Conservation (phyloP, 2,113 vertebrate species). For the Ginglymostoma cirratum region DNA sequence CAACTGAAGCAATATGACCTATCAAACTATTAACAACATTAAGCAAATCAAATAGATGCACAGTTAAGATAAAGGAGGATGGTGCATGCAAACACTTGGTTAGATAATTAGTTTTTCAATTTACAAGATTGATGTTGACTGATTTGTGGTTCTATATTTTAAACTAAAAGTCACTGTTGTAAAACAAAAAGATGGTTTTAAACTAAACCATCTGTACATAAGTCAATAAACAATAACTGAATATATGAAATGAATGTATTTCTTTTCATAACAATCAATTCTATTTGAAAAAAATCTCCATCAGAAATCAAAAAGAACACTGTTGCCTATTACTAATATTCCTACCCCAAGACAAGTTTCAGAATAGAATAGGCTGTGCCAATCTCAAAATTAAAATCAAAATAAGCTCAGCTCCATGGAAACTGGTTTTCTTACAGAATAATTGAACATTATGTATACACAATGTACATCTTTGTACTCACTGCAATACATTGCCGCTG, state of each 20-base stretch:
- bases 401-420: not conserved
- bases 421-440: not conserved
- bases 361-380: not conserved
- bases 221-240: not conserved
- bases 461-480: not conserved
- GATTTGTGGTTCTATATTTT: not conserved
- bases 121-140: not conserved
- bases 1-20: not conserved
- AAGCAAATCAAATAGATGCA: not conserved
- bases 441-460: not conserved
- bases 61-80: not conserved
- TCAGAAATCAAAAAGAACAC: not conserved
- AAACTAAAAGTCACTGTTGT: too few species aligned
- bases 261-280: not conserved
- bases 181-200: too few species aligned
- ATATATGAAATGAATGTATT: not conserved
- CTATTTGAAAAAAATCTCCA: not conserved
- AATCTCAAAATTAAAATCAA: not conserved
- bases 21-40: not conserved
- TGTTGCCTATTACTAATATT: not conserved
- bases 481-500: conserved; percentile 39
- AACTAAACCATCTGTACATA: not conserved
- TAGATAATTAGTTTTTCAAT: not conserved
- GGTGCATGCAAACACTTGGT: not conserved
- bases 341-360: not conserved